phyloP scores from a whole-genome alignment of 37 sponge, comb jelly and placozoan genomes.

The Beroe forskalii region DNA sequence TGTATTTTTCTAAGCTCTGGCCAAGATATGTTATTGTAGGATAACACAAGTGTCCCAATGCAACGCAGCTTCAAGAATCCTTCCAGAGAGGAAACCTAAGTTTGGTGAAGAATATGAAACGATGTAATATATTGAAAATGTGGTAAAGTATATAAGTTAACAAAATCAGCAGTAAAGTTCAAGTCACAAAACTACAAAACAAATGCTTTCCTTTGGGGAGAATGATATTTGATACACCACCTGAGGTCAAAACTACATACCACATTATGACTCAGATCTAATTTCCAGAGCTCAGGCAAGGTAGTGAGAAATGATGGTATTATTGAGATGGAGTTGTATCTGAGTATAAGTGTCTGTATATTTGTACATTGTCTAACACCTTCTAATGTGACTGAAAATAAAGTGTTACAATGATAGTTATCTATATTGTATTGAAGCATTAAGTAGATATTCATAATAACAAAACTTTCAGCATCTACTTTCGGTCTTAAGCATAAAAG shows the following conservation, averaged over 20 bases:
- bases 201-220: too few species aligned
- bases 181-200: too few species aligned
- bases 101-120: background rate
- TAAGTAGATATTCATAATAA: too few species aligned
- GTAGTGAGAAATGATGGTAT: background rate
- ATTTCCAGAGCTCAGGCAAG: slow-evolving; percentile 57
- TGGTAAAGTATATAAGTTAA: too few species aligned
- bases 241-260: background rate
- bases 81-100: slow-evolving; percentile 44
- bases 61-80: slow-evolving; percentile 36
- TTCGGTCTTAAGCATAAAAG: too few species aligned
- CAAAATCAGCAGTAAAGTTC: too few species aligned
- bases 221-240: too few species aligned
- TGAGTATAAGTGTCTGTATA: slow-evolving; percentile 17
- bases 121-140: background rate
- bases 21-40: slow-evolving; percentile 73
- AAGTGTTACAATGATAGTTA: background rate
- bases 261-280: slow-evolving; percentile 61
- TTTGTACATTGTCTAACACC: slow-evolving; percentile 42
- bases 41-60: slow-evolving; percentile 68
- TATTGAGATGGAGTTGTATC: slow-evolving; percentile 45
- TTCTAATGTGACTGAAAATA: slow-evolving; percentile 52
- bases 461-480: too few species aligned
- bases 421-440: too few species aligned
- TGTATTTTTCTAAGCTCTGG: slow-evolving; percentile 66